These are phyloP conservation scores for Nanorana parkeri DNA, from an alignment of 2,113 vertebrate species.

Conservation along the genomic window DNA sequence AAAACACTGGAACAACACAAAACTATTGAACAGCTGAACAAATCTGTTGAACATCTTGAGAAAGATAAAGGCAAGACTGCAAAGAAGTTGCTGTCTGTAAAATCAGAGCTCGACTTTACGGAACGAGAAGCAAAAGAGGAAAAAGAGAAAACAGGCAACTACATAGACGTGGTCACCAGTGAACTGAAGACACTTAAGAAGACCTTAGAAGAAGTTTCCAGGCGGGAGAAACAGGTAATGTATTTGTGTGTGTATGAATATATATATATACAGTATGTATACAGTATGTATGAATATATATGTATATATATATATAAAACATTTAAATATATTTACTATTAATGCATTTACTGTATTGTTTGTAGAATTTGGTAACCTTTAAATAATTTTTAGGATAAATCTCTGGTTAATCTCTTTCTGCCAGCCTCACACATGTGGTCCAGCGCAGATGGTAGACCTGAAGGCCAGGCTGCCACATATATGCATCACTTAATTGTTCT, in stretches of 20 bases:
- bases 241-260: neutral
- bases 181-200: slow-evolving; percentile 75
- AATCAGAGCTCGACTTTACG: slow-evolving; percentile 75
- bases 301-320: neutral
- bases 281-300: neutral
- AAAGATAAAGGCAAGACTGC: slow-evolving; percentile 80
- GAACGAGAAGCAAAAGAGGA: slow-evolving; percentile 73
- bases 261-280: neutral
- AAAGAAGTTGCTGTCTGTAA: slow-evolving; percentile 72
- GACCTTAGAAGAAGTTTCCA: slow-evolving; percentile 78
- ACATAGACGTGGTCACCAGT: slow-evolving; percentile 67
- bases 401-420: too few species aligned
- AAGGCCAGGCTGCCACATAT: too few species aligned
- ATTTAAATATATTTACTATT: too few species aligned
- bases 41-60: slow-evolving; percentile 77
- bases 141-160: slow-evolving; percentile 67
- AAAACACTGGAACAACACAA: slow-evolving; percentile 84
- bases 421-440: too few species aligned
- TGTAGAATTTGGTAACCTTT: too few species aligned
- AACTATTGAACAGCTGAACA: slow-evolving; percentile 80
- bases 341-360: too few species aligned
- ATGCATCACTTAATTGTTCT: too few species aligned
- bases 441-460: too few species aligned
- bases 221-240: slow-evolving; percentile 82
- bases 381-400: too few species aligned